These are phyloP conservation scores for Moxostoma hubbsi DNA, from an alignment of 2,797 vertebrate species.

Conservation along the genomic window DNA sequence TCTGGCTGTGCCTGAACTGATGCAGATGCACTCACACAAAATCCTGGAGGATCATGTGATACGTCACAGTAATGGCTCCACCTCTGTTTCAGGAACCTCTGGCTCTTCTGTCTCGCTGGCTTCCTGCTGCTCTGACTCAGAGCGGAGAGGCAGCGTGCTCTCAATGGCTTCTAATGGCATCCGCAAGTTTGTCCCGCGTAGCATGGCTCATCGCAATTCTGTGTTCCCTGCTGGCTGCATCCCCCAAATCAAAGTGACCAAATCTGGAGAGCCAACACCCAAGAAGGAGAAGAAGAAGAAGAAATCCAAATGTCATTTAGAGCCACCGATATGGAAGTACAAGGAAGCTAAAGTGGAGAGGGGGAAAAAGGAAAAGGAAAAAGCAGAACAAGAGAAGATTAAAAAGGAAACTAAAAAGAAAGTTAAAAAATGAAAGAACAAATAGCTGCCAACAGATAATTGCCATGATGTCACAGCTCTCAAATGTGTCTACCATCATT, in stretches of 20 bases:
- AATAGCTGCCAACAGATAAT: neutral
- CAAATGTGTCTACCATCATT: slow-evolving; percentile 13
- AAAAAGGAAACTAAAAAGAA: slow-evolving; percentile 53
- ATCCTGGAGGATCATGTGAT: slow-evolving; percentile 68
- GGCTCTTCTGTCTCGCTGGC: slow-evolving; percentile 66
- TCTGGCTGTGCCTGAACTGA: slow-evolving; percentile 82
- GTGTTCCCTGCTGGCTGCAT: slow-evolving; percentile 76
- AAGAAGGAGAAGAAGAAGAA: slow-evolving; percentile 69
- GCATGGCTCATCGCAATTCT: slow-evolving; percentile 72
- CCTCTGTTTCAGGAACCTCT: slow-evolving; percentile 61
- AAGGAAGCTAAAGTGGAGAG: slow-evolving; percentile 83
- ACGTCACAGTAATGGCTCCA: slow-evolving; percentile 68
- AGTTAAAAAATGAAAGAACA: slow-evolving; percentile 29
- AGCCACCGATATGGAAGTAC: slow-evolving; percentile 88
- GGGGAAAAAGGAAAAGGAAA: slow-evolving; percentile 68
- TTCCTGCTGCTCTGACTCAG: slow-evolving; percentile 71
- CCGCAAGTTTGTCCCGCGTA: slow-evolving; percentile 69
- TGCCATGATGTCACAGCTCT: slow-evolving; percentile 3
- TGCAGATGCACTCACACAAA: slow-evolving; percentile 68
- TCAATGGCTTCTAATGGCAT: slow-evolving; percentile 54
- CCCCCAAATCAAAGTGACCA: slow-evolving; percentile 86
- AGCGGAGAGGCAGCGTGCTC: slow-evolving; percentile 59
- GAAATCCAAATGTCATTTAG: slow-evolving; percentile 72
- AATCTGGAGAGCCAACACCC: slow-evolving; percentile 59
- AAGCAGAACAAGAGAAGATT: slow-evolving; percentile 45